phyloP scores from a whole-genome alignment of 2,797 vertebrate genomes.

The Lagocephalus sceleratus region DNA sequence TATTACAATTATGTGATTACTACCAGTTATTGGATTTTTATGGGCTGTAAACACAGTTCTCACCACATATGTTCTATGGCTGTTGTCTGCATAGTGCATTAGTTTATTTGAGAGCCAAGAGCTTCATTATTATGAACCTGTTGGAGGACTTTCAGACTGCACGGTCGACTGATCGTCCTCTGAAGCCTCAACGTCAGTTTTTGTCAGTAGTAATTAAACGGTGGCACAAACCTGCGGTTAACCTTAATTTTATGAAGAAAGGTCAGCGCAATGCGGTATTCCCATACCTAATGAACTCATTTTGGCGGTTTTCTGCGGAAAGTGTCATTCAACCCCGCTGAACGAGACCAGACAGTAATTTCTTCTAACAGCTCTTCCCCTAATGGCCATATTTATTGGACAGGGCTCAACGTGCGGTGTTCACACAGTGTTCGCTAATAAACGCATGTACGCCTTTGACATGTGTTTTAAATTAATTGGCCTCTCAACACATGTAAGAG shows the following conservation, averaged over 20 bases:
- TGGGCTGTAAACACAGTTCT: too few relatives aligned
- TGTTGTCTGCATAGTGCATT: too few relatives aligned
- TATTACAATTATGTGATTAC: too few relatives aligned
- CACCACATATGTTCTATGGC: too few relatives aligned
- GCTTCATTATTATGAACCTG: too few relatives aligned
- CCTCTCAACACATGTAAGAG: constrained; percentile 61
- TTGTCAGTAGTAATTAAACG: too few relatives aligned
- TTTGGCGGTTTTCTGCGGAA: constrained; percentile 10
- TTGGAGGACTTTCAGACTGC: too few relatives aligned
- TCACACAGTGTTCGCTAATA: constrained; percentile 60
- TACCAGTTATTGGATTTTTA: too few relatives aligned
- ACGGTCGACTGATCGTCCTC: constrained; percentile 13
- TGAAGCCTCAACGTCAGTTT: constrained; percentile 1
- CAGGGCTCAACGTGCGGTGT: constrained; percentile 29
- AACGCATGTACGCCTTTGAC: constrained; percentile 59
- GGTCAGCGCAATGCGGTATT: constrained; percentile 9
- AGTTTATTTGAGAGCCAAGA: too few relatives aligned
- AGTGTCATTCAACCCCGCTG: constrained; percentile 25
- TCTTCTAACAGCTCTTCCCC: constrained; percentile 48
- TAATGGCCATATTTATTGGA: constrained; percentile 36
- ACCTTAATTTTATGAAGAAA: background rate
- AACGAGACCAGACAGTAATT: constrained; percentile 50
- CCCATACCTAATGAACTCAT: constrained; percentile 9
- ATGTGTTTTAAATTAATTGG: constrained; percentile 71
- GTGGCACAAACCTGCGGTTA: too few relatives aligned